Conservation (phyloP, 2,113 vertebrate species). For the Gadus chalcogrammus region DNA sequence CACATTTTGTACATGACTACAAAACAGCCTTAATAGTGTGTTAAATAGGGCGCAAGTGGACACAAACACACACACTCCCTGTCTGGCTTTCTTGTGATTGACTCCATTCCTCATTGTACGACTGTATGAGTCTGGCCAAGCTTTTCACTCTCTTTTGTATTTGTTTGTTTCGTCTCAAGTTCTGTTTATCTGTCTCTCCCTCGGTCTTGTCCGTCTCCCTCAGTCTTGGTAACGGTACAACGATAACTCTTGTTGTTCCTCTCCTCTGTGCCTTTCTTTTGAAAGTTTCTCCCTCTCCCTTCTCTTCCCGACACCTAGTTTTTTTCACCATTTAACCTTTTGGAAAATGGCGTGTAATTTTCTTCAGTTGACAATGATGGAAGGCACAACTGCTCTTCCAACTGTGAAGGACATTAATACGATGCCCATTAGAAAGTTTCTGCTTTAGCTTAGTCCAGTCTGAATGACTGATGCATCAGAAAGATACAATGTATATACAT, state of each 20-base stretch:
- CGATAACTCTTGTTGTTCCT: not conserved
- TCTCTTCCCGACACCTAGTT: not conserved
- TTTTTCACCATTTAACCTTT: conserved; percentile 3
- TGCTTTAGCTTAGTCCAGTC: not conserved
- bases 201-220: not conserved
- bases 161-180: too few relatives aligned
- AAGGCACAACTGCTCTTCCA: too few relatives aligned
- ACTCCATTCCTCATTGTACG: too few relatives aligned
- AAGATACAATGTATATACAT: too few relatives aligned
- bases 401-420: not conserved
- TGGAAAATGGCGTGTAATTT: not conserved
- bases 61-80: conserved; percentile 3
- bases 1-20: too few relatives aligned
- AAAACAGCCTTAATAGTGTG: conserved; percentile 8
- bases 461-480: too few relatives aligned
- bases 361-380: not conserved
- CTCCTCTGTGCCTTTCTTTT: not conserved
- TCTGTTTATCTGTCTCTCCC: not conserved
- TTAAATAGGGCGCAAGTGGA: conserved; percentile 23
- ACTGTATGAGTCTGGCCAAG: too few relatives aligned
- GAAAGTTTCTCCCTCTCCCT: too few relatives aligned
- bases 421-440: not conserved
- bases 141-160: too few relatives aligned
- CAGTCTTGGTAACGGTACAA: too few relatives aligned
- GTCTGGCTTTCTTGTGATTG: not conserved